A percentile compares a stretch with the other conserved stretches of the same genome.
Conservation (phyloP, 2,113 vertebrate genomes). For the Myrmecophaga tridactyla region DNA sequence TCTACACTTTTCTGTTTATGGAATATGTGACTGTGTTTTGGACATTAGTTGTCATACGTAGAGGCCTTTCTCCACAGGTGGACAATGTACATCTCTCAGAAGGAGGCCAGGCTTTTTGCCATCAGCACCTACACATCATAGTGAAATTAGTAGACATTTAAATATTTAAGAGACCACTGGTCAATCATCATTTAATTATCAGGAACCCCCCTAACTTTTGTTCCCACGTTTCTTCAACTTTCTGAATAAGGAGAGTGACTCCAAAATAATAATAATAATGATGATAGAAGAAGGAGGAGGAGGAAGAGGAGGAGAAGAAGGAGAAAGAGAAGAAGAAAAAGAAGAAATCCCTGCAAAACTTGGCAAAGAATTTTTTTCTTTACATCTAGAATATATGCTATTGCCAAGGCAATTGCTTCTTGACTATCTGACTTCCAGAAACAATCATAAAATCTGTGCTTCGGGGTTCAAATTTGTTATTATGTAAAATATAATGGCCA, state of each 20-base stretch:
- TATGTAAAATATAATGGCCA: too few species aligned
- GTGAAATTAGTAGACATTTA: neutral
- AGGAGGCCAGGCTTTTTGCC: neutral
- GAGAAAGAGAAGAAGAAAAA: too few species aligned
- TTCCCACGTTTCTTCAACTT: neutral
- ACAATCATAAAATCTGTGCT: neutral
- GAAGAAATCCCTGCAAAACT: neutral
- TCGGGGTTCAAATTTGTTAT: neutral
- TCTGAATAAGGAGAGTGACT: neutral
- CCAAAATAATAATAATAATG: neutral
- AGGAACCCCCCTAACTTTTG: neutral
- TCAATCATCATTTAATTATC: neutral
- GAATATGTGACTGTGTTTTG: neutral
- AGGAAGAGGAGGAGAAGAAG: too few species aligned
- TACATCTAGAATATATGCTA: neutral
- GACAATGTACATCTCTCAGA: neutral
- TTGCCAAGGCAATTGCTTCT: neutral
- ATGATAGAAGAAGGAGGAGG: too few species aligned
- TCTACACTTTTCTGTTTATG: neutral
- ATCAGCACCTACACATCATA: neutral
- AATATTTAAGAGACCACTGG: neutral
- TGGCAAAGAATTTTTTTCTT: neutral
- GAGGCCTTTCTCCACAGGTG: neutral
- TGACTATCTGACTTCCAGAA: neutral
- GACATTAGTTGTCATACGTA: neutral